Evolutionary conservation across 2,888 invertebrate species (phyloP).

Genomic region (Oxyteleia sp.): DNA sequence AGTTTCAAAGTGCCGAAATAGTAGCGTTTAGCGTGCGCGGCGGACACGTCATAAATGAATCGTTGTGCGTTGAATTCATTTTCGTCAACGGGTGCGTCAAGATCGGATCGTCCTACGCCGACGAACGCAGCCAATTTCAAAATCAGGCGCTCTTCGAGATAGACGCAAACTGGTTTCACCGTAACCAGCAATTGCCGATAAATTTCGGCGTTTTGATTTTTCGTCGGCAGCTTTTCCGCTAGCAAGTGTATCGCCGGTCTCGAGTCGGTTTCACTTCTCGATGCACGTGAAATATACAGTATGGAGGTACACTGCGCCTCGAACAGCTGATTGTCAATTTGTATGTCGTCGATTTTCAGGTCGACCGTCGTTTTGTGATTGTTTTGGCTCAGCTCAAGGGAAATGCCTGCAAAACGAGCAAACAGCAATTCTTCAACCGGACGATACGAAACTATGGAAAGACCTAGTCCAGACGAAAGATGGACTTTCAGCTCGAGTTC

Average conservation of each 20-base stretch:
- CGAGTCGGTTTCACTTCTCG: constrained; percentile 88
- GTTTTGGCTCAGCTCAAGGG: constrained; percentile 89
- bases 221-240: constrained; percentile 91
- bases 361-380: constrained; percentile 89
- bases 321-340: constrained; percentile 92
- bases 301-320: constrained; percentile 95
- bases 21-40: constrained; percentile 94
- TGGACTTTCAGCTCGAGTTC: constrained; percentile 90
- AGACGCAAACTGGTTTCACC: constrained; percentile 94
- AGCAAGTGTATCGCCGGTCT: constrained; percentile 92
- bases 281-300: constrained; percentile 91
- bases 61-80: constrained; percentile 94
- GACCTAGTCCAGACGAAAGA: constrained; percentile 91
- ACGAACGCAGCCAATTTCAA: constrained; percentile 91
- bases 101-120: constrained; percentile 89
- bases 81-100: constrained; percentile 91
- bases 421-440: constrained; percentile 95
- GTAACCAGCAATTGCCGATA: constrained; percentile 95
- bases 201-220: constrained; percentile 93
- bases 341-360: constrained; percentile 93
- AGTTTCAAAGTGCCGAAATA: constrained; percentile 95
- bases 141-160: constrained; percentile 95
- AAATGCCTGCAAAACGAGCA: constrained; percentile 91
- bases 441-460: constrained; percentile 92
- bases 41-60: constrained; percentile 93